Base-by-base conservation (phyloP, 23 tunicate species). In the Halocynthia roretzi region DNA sequence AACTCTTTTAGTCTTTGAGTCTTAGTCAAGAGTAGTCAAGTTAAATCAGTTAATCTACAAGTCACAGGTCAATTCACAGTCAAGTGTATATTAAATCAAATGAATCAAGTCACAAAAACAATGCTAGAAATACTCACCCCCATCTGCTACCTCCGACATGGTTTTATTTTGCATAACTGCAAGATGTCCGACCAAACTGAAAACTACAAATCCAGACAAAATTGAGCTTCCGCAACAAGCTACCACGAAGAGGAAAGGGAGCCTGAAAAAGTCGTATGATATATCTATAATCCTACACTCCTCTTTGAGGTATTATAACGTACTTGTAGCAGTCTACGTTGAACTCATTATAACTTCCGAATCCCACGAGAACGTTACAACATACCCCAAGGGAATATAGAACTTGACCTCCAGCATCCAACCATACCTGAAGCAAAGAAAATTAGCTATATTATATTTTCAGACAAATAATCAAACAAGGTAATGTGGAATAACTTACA, bases 381-480 rank as follows among this genome's bases (percentile, higher is more conserved):
- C 97, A 91, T 31, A 91, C 77, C 17, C 90, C 97, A 61, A 78
- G 82, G 21, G 97, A 83, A 56, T 75, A 91, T 49, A 91, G 86
- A 0, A 91, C 85, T 52, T 91, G 97, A 31, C 90, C 76, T 57
- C 97, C 97, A 7, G 97, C 97, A 23, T 86, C 83, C n/a, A 85
- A 82, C 97, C 97, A 91, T 17, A 79, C 84, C 89, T 90, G 6
- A 58, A 20, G 31, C 22, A 65, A 10, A 0, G 70, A 65, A 20
- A 10, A 10, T 65, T 65, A 65, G 22, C 63, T 58, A 58, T 58
- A 14, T 15, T n/a, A 14, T 58, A n/a, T 58, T 58, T 15, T 58
- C 63, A 58, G 4, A 58, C 2, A 58, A 58, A 58, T 31, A 31
- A 31, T 31, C 44, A 4, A 31, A 15, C 63, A 58, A 58, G 63